Evolutionary conservation across 1,140 invertebrate genomes (phyloP).

Genomic region (Bombus soroeensis): DNA sequence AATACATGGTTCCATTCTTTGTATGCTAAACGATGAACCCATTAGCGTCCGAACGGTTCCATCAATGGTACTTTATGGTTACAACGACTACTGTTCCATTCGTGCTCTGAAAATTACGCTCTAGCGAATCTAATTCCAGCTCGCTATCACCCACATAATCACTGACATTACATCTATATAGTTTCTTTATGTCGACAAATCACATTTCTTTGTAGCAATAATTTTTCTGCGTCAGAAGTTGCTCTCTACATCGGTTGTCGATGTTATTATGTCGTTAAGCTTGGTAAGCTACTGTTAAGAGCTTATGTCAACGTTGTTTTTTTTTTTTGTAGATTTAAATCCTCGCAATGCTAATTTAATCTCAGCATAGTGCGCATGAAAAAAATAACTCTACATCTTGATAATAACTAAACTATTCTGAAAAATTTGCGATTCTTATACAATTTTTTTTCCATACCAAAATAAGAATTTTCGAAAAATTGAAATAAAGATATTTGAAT

Average conservation of each 20-base stretch:
- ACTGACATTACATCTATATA: not conserved
- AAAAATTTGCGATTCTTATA: no score
- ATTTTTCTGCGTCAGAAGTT: not conserved
- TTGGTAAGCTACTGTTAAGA: not conserved
- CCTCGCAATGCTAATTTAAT: not conserved
- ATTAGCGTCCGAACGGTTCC: not conserved
- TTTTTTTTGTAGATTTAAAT: no score
- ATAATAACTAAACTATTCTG: no score
- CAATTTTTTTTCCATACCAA: no score
- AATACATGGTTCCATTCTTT: slow-evolving; percentile 25
- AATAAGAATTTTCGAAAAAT: no score
- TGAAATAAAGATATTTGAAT: not conserved
- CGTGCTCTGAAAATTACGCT: not conserved
- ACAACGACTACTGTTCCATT: not conserved
- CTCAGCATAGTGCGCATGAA: not conserved
- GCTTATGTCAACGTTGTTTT: not conserved
- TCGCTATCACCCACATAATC: not conserved
- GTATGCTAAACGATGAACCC: not conserved
- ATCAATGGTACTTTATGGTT: not conserved
- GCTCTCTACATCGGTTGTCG: not conserved
- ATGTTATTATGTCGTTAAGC: not conserved
- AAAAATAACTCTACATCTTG: no score
- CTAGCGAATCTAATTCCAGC: not conserved
- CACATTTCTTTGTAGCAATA: not conserved
- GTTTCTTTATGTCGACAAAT: not conserved